Conservation (phyloP, 2,888 invertebrate species). For the Campoletis raptor region DNA sequence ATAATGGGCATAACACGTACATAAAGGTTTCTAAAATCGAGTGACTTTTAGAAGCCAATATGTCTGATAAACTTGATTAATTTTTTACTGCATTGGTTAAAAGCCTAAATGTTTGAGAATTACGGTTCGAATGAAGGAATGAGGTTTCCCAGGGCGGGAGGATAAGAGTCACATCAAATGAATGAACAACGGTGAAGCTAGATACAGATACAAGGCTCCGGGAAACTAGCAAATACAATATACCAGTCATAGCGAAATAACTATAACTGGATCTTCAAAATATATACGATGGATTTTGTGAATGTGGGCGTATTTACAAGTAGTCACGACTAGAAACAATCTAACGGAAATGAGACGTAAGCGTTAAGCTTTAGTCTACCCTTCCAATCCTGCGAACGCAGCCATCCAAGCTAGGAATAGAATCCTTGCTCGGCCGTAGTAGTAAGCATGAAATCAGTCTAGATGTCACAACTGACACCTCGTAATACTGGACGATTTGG, state of each 20-base stretch:
- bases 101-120: neutral
- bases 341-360: constrained; percentile 50
- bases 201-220: neutral
- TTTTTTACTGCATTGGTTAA: neutral
- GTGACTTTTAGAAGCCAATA: neutral
- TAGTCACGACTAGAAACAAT: neutral
- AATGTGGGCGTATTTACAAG: neutral
- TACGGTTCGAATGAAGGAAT: no score
- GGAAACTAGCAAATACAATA: neutral
- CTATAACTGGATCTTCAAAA: neutral
- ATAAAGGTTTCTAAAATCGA: neutral
- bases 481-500: constrained; percentile 81
- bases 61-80: neutral
- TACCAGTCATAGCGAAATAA: neutral
- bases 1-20: neutral
- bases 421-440: constrained; percentile 25
- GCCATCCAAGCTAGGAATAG: constrained; percentile 72
- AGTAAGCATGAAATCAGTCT: constrained; percentile 62
- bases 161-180: neutral
- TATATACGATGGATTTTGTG: neutral
- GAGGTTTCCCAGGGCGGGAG: no score
- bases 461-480: constrained; percentile 82
- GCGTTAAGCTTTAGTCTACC: constrained; percentile 22
- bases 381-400: constrained; percentile 41
- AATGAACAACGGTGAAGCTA: neutral